phyloP scores from a whole-genome alignment of 2,797 vertebrate species.

The Characodon lateralis region DNA sequence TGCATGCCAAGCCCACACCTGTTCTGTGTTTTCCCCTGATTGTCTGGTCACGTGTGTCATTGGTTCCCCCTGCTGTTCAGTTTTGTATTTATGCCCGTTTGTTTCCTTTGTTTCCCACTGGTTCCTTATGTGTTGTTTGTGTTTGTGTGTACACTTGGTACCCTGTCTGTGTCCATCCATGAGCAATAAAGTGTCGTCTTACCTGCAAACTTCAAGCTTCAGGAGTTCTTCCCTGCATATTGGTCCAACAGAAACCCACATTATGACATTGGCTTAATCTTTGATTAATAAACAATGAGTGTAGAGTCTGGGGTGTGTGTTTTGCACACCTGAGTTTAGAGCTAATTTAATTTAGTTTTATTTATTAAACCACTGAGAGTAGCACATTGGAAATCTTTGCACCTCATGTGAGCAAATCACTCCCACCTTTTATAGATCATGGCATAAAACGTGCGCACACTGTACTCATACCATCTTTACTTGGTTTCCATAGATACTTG shows the following conservation, averaged over 20 bases:
- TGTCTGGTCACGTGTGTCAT: too few species aligned
- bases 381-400: background rate
- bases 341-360: background rate
- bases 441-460: background rate
- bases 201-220: too few species aligned
- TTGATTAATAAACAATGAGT: background rate
- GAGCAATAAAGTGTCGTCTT: too few species aligned
- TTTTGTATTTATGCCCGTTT: too few species aligned
- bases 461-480: background rate
- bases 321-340: background rate
- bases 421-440: background rate
- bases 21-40: too few species aligned
- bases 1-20: too few species aligned
- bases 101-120: too few species aligned
- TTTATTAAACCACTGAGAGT: background rate
- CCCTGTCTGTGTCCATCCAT: too few species aligned
- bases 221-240: too few species aligned
- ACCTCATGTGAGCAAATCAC: background rate
- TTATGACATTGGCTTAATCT: background rate
- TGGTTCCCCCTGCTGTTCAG: too few species aligned
- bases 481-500: background rate
- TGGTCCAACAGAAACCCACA: background rate
- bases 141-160: too few species aligned
- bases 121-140: too few species aligned
- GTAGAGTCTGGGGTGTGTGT: background rate